Conservation (phyloP, 2,113 vertebrate genomes). For the Sarotherodon lohbergeri region DNA sequence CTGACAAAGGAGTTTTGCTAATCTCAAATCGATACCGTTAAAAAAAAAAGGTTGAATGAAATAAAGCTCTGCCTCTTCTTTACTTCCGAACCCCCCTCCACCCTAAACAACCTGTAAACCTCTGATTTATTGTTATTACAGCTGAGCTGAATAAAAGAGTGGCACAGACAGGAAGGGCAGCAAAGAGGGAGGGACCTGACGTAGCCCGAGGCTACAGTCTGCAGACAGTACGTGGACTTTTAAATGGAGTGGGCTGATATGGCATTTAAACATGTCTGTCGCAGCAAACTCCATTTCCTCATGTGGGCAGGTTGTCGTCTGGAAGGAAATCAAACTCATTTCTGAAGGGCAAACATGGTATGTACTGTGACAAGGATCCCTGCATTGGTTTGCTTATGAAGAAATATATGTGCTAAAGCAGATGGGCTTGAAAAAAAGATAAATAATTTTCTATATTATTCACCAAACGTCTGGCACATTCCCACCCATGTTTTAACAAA, state of each 20-base stretch:
- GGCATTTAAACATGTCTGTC: conserved; percentile 34
- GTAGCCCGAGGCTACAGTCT: conserved; percentile 13
- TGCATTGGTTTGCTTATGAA: neutral
- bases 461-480: neutral
- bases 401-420: neutral
- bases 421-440: neutral
- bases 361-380: neutral
- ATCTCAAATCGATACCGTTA: neutral
- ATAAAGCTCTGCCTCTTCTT: neutral
- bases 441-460: neutral
- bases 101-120: conserved; percentile 54
- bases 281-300: conserved; percentile 42
- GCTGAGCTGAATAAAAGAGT: conserved; percentile 57
- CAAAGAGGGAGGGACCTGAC: neutral
- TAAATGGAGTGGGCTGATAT: conserved; percentile 9
- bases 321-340: conserved; percentile 53
- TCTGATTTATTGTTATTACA: conserved; percentile 64
- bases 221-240: conserved; percentile 39
- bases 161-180: conserved; percentile 48
- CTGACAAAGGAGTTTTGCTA: neutral
- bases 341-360: neutral
- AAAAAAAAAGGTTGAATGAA: conserved; percentile 22
- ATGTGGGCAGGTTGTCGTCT: conserved; percentile 14
- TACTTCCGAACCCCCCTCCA: conserved; percentile 12
- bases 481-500: neutral